Evolutionary conservation across 2,888 invertebrate species (phyloP), one percentile per base, ranked within the genome.

Genomic region (Megaustenia siamemsis): DNA sequence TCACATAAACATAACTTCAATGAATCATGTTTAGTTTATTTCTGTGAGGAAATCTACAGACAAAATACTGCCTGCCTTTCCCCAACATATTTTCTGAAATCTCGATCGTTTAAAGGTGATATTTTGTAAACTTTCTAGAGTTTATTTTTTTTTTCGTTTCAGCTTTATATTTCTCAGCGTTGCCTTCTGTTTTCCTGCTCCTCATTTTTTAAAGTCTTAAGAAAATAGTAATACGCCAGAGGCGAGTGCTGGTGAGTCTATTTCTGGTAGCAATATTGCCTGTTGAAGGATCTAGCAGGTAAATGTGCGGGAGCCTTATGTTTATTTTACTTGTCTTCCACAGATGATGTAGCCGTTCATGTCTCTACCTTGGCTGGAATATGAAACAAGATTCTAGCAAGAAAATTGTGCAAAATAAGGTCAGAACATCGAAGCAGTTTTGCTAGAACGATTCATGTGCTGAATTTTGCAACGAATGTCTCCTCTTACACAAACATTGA

Each of bases 281-380:
- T 40, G 60, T 35, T 78, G 78, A 78, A 66, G 78, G 63, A 43
- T 63, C 6, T 15, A 43, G 63, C 78, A 78, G 78, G 60, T 60
- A 78, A 78, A 45, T 60, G 63, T n/a, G 24, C 35, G 35, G 43
- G 18, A 40, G n/a, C n/a, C 43, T 66, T 38, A 66, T 43, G 78
- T 78, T 78, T 63, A 66, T 63, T 78, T 38, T 78, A 43, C 28
- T 78, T 78, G 56, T 43, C 43, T 15, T 43, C 60, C 66, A 12
- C 66, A 28, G 28, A 3, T 66, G 78, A 43, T 63, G 35, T 8
- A 1, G 28, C 63, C 63, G 77, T 60, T 78, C 18, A 45, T 40
- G 66, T 78, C 63, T 78, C 63, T 78, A 66, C 21, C 43, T 63
- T 45, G 2, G 12, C 56, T 28, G 43, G 43, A 43, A 78, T 56